phyloP scores from a whole-genome alignment of 2,888 invertebrate genomes.

The Stenoptilia bipunctidactyla region DNA sequence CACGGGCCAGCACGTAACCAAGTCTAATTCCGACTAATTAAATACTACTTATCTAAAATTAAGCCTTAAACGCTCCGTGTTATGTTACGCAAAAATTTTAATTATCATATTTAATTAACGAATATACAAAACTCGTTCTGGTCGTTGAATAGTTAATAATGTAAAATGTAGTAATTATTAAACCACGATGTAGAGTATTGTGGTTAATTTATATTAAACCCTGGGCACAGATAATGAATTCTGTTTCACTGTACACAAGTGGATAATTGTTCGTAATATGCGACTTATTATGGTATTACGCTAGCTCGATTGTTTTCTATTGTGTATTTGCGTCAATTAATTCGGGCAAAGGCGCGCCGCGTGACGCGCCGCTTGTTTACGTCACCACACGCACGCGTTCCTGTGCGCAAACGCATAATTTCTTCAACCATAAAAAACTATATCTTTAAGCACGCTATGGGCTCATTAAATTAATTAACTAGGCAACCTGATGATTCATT shows the following conservation, averaged over 20 bases:
- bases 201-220: slow-evolving; percentile 32
- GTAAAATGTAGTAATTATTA: slow-evolving; percentile 12
- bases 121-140: slow-evolving; percentile 1
- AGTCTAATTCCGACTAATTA: not conserved
- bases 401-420: slow-evolving; percentile 27
- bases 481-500: no score
- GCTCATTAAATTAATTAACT: no score
- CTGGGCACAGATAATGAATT: slow-evolving; percentile 28
- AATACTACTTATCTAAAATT: no score
- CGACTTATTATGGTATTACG: slow-evolving; percentile 42
- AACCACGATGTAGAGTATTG: slow-evolving; percentile 10
- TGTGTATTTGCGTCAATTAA: slow-evolving; percentile 60
- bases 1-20: slow-evolving; percentile 5
- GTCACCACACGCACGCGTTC: slow-evolving; percentile 51
- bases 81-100: no score
- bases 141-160: not conserved
- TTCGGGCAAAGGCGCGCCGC: slow-evolving; percentile 44
- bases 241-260: slow-evolving; percentile 32
- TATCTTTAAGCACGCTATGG: no score
- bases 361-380: slow-evolving; percentile 42
- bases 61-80: no score
- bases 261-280: slow-evolving; percentile 47
- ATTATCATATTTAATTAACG: no score
- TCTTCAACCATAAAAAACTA: no score
- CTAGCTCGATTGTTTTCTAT: slow-evolving; percentile 54